Base-by-base conservation (phyloP, 2,888 invertebrate species). In the Cephus nigrinus region DNA sequence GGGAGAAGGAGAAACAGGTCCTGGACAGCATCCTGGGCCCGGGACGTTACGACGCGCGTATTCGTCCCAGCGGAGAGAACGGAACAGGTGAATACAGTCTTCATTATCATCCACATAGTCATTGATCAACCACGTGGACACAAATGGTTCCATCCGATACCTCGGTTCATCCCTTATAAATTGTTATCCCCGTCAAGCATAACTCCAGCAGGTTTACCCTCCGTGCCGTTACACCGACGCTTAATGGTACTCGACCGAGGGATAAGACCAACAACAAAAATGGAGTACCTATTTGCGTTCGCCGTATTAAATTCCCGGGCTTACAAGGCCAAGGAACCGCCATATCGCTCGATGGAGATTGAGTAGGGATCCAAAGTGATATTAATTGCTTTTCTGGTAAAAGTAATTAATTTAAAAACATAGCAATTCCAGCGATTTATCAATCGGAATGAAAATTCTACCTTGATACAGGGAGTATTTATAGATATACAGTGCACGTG, bases 1-100 rank as follows among this genome's bases (percentile, higher is more conserved):
- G 98, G 88, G 97, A 97, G 93, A 97, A 96, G 93, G 98, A 98
- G 93, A 98, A 98, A 92, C 96, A 97, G 93, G 97, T 98, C 88
- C 93, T 98, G 92, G 98, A 98, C 93, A 96, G 96, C 93, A 98
- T 98, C 92, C 94, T 98, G 90, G 97, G 97, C 83, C 96, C 96
- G 82, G 96, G 96, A 85, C 94, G 96, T 86, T 98, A 98, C 94
- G 98, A 98, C 93, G 97, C 97, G 84, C 94, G 98, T 90, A 98
- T 98, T 91, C 93, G 98, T 90, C 98, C 98, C 77, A 97, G 97
- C 78, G 98, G 98, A 87, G 95, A 97, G 92, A 98, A 98, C 92
- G 97, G 97, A 92, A 97, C 97, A 95, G 98, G 98, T 97, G 94
- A 95, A 95, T 71, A 71, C 33, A 71, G 33, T 32, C 71, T 55